Conservation (phyloP, 2,888 invertebrate species). For the Epinotia demarniana region DNA sequence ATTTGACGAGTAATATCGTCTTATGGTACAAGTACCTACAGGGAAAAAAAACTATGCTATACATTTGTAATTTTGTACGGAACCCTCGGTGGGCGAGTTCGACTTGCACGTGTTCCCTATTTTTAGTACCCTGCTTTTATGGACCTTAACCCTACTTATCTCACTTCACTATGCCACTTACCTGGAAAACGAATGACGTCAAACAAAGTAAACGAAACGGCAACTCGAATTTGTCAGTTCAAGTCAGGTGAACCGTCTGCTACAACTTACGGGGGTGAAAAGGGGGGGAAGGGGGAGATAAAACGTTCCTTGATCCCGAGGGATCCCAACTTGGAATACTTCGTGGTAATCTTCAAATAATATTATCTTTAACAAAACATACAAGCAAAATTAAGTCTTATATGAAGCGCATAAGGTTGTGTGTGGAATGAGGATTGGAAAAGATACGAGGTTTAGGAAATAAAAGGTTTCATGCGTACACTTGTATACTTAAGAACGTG, state of each 20-base stretch:
- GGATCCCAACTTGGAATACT: slow-evolving; percentile 17
- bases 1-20: too few relatives aligned
- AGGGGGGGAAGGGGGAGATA: slow-evolving; percentile 21
- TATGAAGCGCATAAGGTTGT: background rate
- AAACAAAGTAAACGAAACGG: slow-evolving; percentile 32
- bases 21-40: too few relatives aligned
- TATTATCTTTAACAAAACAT: background rate
- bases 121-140: too few relatives aligned
- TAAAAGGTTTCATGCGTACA: slow-evolving; percentile 22
- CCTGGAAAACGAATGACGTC: slow-evolving; percentile 31
- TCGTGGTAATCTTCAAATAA: background rate
- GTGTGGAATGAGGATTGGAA: background rate
- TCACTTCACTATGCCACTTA: slow-evolving; percentile 5
- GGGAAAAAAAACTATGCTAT: too few relatives aligned
- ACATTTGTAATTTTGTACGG: too few relatives aligned
- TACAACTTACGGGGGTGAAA: slow-evolving; percentile 6
- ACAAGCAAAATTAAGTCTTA: background rate
- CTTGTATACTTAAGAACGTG: slow-evolving; percentile 22
- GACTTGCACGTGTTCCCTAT: too few relatives aligned
- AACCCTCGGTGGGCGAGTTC: too few relatives aligned
- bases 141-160: background rate
- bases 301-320: slow-evolving; percentile 38
- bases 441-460: background rate
- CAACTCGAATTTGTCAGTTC: slow-evolving; percentile 39
- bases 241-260: slow-evolving; percentile 30